Evolutionary conservation across 2,113 vertebrate species (phyloP).

Genomic region (Vicugna pacos): DNA sequence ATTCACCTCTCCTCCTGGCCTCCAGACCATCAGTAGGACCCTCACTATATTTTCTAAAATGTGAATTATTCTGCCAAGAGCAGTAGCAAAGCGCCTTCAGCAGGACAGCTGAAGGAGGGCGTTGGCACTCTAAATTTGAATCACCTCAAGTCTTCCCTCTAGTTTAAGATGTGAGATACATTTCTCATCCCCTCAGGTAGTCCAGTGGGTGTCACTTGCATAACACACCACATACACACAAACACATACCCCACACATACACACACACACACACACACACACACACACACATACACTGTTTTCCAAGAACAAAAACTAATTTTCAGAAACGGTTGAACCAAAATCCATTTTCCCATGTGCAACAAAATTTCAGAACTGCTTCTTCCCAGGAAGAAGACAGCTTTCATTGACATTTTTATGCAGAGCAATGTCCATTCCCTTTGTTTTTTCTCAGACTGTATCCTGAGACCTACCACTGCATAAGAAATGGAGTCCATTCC

Average conservation of each 20-base stretch:
- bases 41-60: background rate
- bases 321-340: conserved; percentile 7
- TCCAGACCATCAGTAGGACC: background rate
- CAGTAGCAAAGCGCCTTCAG: background rate
- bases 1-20: background rate
- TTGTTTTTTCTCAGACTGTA: background rate
- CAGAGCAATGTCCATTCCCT: background rate
- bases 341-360: background rate
- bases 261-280: background rate
- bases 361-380: conserved; percentile 16
- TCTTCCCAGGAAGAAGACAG: background rate
- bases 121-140: background rate
- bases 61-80: background rate
- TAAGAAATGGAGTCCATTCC: background rate
- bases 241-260: background rate
- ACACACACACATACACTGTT: background rate
- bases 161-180: background rate
- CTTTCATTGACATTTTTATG: background rate
- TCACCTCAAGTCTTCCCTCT: background rate
- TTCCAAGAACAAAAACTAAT: conserved; percentile 3
- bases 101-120: background rate
- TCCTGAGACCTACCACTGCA: background rate
- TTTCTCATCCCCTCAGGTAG: background rate
- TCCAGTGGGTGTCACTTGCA: background rate
- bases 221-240: background rate